Evolutionary conservation across 2,113 vertebrate genomes (phyloP), one percentile per base, ranked within the genome.

Genomic region (Crocuta crocuta): DNA sequence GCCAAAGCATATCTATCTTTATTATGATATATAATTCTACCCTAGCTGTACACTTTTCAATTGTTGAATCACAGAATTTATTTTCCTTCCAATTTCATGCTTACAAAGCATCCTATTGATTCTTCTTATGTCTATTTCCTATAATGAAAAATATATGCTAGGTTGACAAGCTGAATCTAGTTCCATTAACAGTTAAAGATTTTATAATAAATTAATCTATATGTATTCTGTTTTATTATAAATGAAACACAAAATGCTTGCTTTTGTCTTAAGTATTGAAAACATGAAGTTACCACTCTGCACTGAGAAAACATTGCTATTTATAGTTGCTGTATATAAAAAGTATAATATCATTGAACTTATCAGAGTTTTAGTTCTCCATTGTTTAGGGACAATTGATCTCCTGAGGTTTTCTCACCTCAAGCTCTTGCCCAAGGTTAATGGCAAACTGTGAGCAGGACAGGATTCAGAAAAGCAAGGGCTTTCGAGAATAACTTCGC

Each of bases 41-140:
- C 33, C 15, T 71, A 84, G 21, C 2, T 95, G 85, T 94, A 68
- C 45, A 13, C 6, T 70, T 15, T 89, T 65, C 31, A 50, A 50
- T 88, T 92, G n/a, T 78, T 93, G 48, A 93, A 93, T 95, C 76
- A 79, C 13, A 89, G 23, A 85, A 87, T 55, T 58, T 70, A 82
- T 81, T 94, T 94, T 93, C 28, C 23, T 91, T 98, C 28, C 55
- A 94, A 97, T 97, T 94, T 96, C 81, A 95, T 93, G 58, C 66
- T 95, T 92, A 94, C n/a, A 97, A 82, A 73, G 23, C 73, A 74
- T 94, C 33, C 0, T 83, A 86, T 94, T 92, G 90, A 87, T 97
- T 96, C 12, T 89, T 91, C 26, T 89, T 1, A 0, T 93, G 8
- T 66, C 55, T 96, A 82, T 76, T 80, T 3, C 19, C 23, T 94